phyloP scores from a whole-genome alignment of 30 jellyfish, hydroid and myxozoan species.

The Aurelia aurita region DNA sequence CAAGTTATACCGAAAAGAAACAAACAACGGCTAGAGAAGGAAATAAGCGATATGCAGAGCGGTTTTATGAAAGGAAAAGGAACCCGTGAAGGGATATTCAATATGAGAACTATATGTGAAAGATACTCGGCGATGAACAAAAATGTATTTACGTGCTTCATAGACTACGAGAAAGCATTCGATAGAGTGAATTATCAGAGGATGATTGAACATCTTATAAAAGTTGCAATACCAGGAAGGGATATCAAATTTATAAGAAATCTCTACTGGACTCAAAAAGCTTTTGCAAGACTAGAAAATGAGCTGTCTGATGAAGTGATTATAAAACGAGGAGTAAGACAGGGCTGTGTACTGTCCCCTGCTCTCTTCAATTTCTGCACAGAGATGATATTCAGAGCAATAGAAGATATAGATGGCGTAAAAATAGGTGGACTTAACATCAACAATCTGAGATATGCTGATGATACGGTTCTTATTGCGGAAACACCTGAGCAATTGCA shows the following conservation, averaged over 20 bases:
- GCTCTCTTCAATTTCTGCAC: conserved; percentile 6
- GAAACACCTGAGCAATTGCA: conserved; percentile 6
- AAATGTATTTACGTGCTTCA: no score
- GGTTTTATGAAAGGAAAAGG: no score
- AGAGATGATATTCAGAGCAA: conserved; percentile 21
- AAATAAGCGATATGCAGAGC: no score
- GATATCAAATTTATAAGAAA: conserved; percentile 11
- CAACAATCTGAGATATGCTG: conserved; percentile 39
- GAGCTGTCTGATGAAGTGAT: conserved; percentile 9
- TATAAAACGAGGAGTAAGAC: conserved; percentile 41
- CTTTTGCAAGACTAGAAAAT: conserved; percentile 13
- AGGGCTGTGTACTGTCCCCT: conserved; percentile 29
- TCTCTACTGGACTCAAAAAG: conserved; percentile 1
- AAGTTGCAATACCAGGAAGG: conserved; percentile 21
- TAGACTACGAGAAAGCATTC: background rate
- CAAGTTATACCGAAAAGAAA: no score
- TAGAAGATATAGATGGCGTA: conserved; percentile 11
- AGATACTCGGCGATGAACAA: no score
- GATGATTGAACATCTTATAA: conserved; percentile 9
- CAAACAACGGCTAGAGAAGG: no score
- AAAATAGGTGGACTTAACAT: conserved; percentile 24
- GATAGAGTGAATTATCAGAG: conserved; percentile 7
- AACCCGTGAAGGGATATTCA: background rate
- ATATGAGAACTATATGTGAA: background rate
- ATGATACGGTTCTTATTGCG: no score